phyloP scores from a whole-genome alignment of 2,113 vertebrate species.

The Calypte anna region DNA sequence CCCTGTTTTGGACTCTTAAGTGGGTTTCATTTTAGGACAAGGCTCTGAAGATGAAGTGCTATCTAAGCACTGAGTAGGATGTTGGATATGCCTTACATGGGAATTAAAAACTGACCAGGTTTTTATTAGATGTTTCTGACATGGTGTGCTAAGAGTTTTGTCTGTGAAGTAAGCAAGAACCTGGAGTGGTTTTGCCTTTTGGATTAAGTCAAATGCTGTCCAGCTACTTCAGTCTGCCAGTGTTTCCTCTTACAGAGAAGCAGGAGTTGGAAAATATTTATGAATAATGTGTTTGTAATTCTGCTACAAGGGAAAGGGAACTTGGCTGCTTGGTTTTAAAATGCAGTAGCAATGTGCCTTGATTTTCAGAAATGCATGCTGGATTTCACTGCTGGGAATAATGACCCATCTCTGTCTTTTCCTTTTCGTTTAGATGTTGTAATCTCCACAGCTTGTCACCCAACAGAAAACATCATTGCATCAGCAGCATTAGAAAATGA shows the following conservation, averaged over 20 bases:
- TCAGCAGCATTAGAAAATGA: constrained; percentile 98
- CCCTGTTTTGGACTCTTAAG: neutral
- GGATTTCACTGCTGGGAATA: neutral
- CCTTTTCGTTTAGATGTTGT: constrained; percentile 87
- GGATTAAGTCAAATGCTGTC: neutral
- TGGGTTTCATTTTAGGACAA: neutral
- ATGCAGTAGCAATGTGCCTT: neutral
- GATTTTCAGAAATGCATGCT: neutral
- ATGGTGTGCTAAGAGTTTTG: neutral
- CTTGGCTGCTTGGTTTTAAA: neutral
- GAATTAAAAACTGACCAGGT: neutral
- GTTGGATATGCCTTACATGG: neutral
- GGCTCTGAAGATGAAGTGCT: neutral
- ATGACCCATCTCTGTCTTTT: neutral
- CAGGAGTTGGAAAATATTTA: neutral
- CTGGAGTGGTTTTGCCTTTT: neutral
- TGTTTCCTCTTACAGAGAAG: neutral
- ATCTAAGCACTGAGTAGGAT: neutral
- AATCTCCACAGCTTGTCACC: constrained; percentile 97
- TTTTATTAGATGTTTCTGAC: neutral
- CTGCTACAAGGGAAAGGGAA: neutral
- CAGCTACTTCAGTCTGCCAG: neutral
- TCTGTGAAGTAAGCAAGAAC: neutral
- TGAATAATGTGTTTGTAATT: neutral
- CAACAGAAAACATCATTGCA: constrained; percentile 98